phyloP scores from a whole-genome alignment of 2,888 invertebrate species.

The Sabellastarte sp. region DNA sequence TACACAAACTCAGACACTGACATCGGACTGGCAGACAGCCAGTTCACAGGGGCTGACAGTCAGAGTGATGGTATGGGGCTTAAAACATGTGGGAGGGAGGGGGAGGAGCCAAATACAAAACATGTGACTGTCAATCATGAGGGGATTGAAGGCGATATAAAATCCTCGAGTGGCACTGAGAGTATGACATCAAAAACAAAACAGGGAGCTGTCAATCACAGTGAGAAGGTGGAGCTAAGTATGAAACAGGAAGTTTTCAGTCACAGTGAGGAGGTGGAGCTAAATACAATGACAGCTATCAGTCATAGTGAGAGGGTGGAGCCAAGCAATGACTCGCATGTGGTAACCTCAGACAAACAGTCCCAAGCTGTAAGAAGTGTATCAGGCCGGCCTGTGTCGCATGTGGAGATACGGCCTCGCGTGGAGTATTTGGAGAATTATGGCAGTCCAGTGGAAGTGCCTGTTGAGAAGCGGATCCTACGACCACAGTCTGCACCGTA shows the following conservation, averaged over 20 bases:
- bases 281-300: not conserved
- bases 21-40: not conserved
- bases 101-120: no score
- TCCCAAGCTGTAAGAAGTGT: no score
- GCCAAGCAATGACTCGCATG: not conserved
- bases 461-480: not conserved
- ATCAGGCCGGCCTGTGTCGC: not conserved
- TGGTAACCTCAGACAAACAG: not conserved
- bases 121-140: not conserved
- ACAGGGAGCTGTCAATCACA: not conserved
- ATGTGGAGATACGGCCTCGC: not conserved
- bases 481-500: conserved; percentile 5
- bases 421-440: not conserved
- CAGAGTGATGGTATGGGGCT: no score
- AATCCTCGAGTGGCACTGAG: no score
- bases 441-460: not conserved
- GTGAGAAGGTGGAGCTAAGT: not conserved
- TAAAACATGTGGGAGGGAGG: no score
- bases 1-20: not conserved
- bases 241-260: not conserved
- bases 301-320: not conserved
- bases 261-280: not conserved
- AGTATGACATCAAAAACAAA: no score
- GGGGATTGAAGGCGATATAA: not conserved
- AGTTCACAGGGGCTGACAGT: not conserved